Percentiles rank a stretch among this genome's conserved stretches.
Conservation (phyloP, 2,797 vertebrate genomes). For the Urosaurus nigricauda region DNA sequence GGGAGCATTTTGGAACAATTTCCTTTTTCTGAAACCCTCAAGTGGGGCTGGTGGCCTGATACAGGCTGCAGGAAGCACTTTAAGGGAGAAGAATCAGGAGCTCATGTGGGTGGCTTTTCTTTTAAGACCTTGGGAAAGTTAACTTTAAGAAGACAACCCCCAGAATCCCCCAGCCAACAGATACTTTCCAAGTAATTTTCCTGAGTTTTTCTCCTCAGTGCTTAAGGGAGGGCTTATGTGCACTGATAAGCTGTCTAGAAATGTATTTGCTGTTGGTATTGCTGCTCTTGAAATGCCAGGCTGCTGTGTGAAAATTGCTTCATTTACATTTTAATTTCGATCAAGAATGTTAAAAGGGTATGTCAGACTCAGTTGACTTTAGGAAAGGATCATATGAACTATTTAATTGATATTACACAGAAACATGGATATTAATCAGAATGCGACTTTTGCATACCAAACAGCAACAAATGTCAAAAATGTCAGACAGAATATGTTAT, state of each 20-base stretch:
- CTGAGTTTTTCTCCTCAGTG: neutral
- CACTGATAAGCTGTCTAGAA: too few relatives aligned
- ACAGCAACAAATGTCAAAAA: neutral
- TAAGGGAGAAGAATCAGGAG: neutral
- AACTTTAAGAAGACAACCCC: too few relatives aligned
- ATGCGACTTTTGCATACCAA: neutral
- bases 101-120: neutral
- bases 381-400: neutral
- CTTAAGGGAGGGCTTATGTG: too few relatives aligned
- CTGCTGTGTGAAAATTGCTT: neutral
- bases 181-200: too few relatives aligned
- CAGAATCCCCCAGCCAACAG: too few relatives aligned
- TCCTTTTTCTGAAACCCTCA: too few relatives aligned
- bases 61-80: too few relatives aligned
- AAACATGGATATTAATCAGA: neutral
- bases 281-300: neutral
- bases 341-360: neutral
- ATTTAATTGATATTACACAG: neutral
- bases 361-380: neutral
- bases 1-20: too few relatives aligned
- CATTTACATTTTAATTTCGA: neutral
- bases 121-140: too few relatives aligned
- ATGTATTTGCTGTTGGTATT: too few relatives aligned
- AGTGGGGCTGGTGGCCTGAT: too few relatives aligned
- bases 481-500: neutral